Percentiles rank a stretch among this genome's conserved stretches.
Conservation (phyloP, 2,888 invertebrate genomes). For the Gymnocheta viridis region DNA sequence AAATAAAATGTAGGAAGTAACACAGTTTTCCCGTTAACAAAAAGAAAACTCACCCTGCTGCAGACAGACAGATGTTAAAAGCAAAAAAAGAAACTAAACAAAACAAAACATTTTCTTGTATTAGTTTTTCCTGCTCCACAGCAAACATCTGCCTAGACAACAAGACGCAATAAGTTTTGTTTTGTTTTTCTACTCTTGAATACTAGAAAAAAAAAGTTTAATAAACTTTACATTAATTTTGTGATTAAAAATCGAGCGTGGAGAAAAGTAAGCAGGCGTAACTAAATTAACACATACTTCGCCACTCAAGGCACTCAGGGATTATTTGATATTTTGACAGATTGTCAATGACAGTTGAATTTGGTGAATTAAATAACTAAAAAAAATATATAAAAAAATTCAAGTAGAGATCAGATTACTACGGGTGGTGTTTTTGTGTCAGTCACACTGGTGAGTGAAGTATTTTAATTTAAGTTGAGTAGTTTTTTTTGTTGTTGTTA, state of each 20-base stretch:
- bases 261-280: conserved; percentile 51
- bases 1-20: conserved; percentile 21
- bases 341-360: conserved; percentile 69
- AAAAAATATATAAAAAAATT: conserved; percentile 1
- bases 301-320: not conserved
- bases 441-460: not conserved
- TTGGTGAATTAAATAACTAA: conserved; percentile 3
- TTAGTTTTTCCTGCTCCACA: conserved; percentile 23
- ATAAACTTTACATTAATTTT: conserved; percentile 32
- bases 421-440: conserved; percentile 47
- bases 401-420: conserved; percentile 46
- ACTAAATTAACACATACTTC: conserved; percentile 41
- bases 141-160: conserved; percentile 56
- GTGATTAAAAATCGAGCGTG: not conserved
- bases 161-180: not conserved
- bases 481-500: not conserved
- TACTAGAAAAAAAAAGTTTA: conserved; percentile 2
- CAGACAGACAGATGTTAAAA: conserved; percentile 10
- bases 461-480: conserved; percentile 19
- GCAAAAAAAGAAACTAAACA: too few relatives aligned
- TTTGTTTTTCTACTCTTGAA: not conserved
- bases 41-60: conserved; percentile 33
- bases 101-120: conserved; percentile 22
- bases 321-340: conserved; percentile 71
- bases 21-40: not conserved